Conservation (phyloP, 2,888 invertebrate species). For the Drosophila rubida region DNA sequence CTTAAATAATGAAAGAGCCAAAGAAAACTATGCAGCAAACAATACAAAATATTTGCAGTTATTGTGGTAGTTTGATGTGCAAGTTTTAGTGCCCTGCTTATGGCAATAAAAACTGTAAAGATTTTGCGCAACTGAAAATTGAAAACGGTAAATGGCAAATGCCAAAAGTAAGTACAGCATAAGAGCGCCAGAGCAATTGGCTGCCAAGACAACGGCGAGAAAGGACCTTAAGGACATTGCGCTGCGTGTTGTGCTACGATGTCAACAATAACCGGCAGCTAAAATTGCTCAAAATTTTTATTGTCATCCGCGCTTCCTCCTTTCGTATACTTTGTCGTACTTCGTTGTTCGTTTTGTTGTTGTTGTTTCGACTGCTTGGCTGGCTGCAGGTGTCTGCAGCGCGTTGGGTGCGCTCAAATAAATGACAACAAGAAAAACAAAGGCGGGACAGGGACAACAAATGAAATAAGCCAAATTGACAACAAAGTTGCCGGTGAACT, state of each 20-base stretch:
- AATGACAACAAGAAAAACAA: slow-evolving; percentile 56
- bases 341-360: slow-evolving; percentile 20
- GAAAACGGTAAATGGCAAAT: slow-evolving; percentile 17
- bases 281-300: slow-evolving; percentile 61
- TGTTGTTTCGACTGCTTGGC: neutral
- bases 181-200: slow-evolving; percentile 2
- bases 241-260: neutral
- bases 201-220: slow-evolving; percentile 18
- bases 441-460: slow-evolving; percentile 21
- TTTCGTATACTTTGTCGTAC: slow-evolving; percentile 10
- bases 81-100: neutral
- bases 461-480: slow-evolving; percentile 77
- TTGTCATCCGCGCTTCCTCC: slow-evolving; percentile 34
- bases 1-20: neutral
- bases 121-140: neutral
- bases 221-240: slow-evolving; percentile 17
- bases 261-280: slow-evolving; percentile 39
- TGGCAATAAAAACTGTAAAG: slow-evolving; percentile 1
- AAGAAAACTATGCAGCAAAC: neutral
- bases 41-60: neutral
- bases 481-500: slow-evolving; percentile 55
- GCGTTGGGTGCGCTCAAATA: slow-evolving; percentile 58
- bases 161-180: slow-evolving; percentile 7
- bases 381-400: slow-evolving; percentile 43
- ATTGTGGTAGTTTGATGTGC: neutral